Conservation (phyloP, 2,797 vertebrate genomes). For the Galago senegalensis region DNA sequence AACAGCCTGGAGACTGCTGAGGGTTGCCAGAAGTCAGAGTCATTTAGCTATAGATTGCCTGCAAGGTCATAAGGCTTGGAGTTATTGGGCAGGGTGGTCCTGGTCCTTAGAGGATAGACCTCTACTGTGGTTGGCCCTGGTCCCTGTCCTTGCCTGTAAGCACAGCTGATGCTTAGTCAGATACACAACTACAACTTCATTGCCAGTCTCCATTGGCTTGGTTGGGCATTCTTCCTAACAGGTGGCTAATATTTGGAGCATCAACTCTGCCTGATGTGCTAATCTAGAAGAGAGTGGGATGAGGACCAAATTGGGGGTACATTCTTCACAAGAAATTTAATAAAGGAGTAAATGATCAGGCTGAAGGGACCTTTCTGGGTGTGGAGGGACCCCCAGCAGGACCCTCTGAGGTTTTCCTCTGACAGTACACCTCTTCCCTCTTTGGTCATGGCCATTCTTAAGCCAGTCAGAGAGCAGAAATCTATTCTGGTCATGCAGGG, state of each 20-base stretch:
- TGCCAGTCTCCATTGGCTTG: too few species aligned
- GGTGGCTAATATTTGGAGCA: neutral
- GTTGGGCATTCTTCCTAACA: neutral
- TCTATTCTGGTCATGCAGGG: neutral
- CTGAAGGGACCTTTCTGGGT: neutral
- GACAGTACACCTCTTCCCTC: too few species aligned
- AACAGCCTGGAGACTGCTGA: too few species aligned
- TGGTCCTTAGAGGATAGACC: neutral
- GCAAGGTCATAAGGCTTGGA: neutral
- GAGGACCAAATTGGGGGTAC: neutral
- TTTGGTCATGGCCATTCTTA: neutral
- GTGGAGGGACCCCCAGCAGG: neutral
- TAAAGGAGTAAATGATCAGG: neutral
- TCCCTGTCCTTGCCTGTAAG: neutral
- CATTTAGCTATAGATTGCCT: neutral
- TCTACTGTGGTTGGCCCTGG: too few species aligned
- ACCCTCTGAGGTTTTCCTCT: neutral
- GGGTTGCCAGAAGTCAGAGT: neutral
- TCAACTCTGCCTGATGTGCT: neutral
- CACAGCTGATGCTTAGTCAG: neutral
- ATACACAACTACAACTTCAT: too few species aligned
- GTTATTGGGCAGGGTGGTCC: too few species aligned
- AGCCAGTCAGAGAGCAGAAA: neutral
- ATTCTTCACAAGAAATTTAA: neutral
- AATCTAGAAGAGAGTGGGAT: neutral